These are phyloP conservation scores for Apteryx owenii DNA, from an alignment of 2,113 vertebrate genomes.

Conservation along the genomic window DNA sequence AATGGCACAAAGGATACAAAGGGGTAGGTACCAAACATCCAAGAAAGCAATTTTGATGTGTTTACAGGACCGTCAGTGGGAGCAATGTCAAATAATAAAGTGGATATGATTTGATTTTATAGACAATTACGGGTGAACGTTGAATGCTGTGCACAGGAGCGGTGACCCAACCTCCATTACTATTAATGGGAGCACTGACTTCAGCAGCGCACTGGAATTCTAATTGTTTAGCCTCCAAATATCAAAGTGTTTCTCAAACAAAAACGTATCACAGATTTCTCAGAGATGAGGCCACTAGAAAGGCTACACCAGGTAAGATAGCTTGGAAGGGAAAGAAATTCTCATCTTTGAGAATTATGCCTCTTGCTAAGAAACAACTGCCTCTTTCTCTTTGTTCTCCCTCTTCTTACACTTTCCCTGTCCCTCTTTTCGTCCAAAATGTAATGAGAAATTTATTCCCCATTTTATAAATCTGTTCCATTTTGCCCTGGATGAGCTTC, in stretches of 20 bases:
- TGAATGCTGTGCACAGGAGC: neutral
- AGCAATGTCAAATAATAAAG: neutral
- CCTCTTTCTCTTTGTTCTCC: neutral
- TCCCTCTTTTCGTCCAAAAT: neutral
- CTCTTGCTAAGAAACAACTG: neutral
- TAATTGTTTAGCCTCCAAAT: neutral
- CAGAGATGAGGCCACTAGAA: neutral
- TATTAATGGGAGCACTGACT: conserved; percentile 17
- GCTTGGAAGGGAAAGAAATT: neutral
- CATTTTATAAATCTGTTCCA: neutral
- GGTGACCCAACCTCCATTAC: conserved; percentile 28
- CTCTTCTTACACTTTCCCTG: neutral
- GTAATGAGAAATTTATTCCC: neutral
- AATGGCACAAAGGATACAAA: neutral
- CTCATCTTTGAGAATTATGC: neutral
- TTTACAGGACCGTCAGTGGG: neutral
- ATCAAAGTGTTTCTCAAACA: neutral
- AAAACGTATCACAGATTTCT: neutral
- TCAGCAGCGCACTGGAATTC: neutral
- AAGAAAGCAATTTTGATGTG: neutral
- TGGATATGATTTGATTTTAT: conserved; percentile 34
- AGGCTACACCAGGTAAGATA: neutral
- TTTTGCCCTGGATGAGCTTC: neutral
- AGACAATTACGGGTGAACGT: neutral
- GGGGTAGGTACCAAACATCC: neutral